These are phyloP conservation scores for rat (Rattus norvegicus) DNA, from an alignment of 2,113 vertebrate species.

Conservation along the genomic window GRCr8 NC_086039.1:136118501-136119000, in stretches of 20 bases:
- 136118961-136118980: background rate
- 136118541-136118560: background rate
- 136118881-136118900: background rate
- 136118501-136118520: background rate
- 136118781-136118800: background rate
- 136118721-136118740: background rate
- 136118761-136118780: background rate
- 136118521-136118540: background rate
- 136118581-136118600: background rate
- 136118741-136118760: background rate
- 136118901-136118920: background rate
- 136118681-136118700: background rate
- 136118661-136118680: background rate
- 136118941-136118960: background rate
- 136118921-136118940: background rate
- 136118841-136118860: background rate
- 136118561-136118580: background rate
- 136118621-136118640: background rate
- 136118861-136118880: background rate
- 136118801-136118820: background rate
- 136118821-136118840: background rate
- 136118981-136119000: background rate
- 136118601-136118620: background rate
- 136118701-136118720: conserved; percentile 7
- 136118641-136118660: background rate